These are phyloP conservation scores for Phalacrocorax aristotelis DNA, from an alignment of 2,113 vertebrate genomes.

Conservation along the genomic window DNA sequence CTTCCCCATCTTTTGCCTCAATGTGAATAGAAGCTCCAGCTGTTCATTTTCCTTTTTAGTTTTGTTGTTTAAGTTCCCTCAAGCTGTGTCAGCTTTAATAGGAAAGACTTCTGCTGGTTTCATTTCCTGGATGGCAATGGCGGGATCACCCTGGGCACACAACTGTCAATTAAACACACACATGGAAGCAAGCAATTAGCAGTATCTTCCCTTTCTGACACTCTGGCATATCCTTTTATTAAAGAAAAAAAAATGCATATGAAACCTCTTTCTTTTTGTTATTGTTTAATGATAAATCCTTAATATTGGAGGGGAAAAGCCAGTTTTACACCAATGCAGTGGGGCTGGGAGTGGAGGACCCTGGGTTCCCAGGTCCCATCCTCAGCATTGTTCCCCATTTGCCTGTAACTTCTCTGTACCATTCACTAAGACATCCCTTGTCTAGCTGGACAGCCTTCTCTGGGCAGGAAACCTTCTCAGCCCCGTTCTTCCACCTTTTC, in stretches of 20 bases:
- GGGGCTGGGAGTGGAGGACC: not conserved
- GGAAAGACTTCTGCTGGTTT: not conserved
- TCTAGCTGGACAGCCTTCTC: not conserved
- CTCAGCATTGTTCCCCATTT: not conserved
- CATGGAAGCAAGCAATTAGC: not conserved
- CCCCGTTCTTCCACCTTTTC: not conserved
- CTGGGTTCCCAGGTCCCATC: not conserved
- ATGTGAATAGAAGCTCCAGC: not conserved
- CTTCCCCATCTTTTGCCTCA: not conserved
- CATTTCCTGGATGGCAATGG: not conserved
- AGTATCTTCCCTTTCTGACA: not conserved
- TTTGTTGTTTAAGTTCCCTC: not conserved
- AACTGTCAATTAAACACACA: not conserved
- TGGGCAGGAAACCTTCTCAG: not conserved
- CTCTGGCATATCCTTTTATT: not conserved
- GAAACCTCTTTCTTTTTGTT: not conserved
- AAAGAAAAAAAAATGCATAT: not conserved
- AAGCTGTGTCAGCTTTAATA: not conserved
- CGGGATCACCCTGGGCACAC: not conserved
- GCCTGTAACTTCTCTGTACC: not conserved
- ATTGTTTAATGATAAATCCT: not conserved
- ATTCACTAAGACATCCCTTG: not conserved
- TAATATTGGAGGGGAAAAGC: not conserved
- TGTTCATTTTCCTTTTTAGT: not conserved
- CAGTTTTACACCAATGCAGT: not conserved